A percentile compares a stretch with the other conserved stretches of the same genome.
These are phyloP conservation scores for Protobothrops flavoviridis DNA, from an alignment of 2,113 vertebrate species.

Conservation along the genomic window DNA sequence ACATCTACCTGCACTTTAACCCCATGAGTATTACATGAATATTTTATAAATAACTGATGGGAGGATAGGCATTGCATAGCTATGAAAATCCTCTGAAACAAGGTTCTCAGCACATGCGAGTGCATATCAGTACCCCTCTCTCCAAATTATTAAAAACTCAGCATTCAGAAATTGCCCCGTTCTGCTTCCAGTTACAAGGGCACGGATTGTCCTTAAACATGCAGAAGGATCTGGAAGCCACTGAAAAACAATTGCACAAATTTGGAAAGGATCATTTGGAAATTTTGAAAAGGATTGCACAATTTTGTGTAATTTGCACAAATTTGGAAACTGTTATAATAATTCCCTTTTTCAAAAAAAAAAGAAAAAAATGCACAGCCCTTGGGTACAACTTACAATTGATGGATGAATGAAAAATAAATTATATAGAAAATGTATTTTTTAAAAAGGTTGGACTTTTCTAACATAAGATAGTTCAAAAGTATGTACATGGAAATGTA, in stretches of 20 bases:
- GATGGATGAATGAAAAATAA: background rate
- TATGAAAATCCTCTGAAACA: background rate
- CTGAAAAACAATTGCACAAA: background rate
- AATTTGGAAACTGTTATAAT: too few species aligned
- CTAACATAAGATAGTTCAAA: background rate
- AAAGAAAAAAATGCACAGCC: background rate
- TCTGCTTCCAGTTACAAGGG: background rate
- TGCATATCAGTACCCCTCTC: background rate
- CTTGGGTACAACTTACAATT: background rate
- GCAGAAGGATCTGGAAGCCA: background rate
- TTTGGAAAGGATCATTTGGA: background rate
- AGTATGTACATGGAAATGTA: background rate
- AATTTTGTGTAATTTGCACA: too few species aligned
- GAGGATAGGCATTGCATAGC: background rate
- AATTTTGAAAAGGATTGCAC: background rate
- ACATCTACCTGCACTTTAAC: background rate
- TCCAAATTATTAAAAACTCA: background rate
- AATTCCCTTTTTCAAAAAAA: background rate
- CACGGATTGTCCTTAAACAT: background rate
- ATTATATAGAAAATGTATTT: background rate
- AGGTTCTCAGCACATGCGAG: background rate
- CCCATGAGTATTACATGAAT: background rate
- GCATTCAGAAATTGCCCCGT: background rate
- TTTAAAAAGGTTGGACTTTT: background rate
- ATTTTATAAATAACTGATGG: background rate